phyloP scores from a whole-genome alignment of 2,888 invertebrate species.

The Diachrysia chrysitis region DNA sequence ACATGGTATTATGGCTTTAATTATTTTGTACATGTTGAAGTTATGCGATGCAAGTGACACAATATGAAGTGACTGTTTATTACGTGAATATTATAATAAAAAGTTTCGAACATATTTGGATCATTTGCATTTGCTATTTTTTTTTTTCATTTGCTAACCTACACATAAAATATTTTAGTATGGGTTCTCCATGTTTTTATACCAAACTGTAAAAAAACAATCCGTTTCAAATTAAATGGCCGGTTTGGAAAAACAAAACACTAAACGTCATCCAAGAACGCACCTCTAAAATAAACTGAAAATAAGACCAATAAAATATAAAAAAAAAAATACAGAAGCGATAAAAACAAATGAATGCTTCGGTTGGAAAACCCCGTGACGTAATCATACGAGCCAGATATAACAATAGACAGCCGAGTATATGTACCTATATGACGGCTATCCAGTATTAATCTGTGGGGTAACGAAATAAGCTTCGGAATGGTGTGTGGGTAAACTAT shows the following conservation, averaged over 20 bases:
- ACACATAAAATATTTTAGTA: too few relatives aligned
- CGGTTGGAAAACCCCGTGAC: conserved; percentile 16
- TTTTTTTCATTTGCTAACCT: too few relatives aligned
- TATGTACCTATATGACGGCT: conserved; percentile 49
- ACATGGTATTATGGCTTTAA: neutral
- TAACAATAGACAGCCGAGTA: conserved; percentile 35
- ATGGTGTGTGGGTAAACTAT: conserved; percentile 60
- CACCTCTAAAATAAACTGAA: neutral
- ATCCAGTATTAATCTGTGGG: conserved; percentile 64
- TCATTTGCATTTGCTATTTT: too few relatives aligned
- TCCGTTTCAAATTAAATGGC: too few relatives aligned
- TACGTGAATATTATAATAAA: too few relatives aligned
- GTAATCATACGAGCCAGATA: conserved; percentile 20
- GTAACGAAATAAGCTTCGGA: conserved; percentile 55
- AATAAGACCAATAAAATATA: neutral
- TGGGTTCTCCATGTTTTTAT: too few relatives aligned
- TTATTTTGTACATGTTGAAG: neutral
- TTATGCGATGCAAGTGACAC: too few relatives aligned
- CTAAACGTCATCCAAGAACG: too few relatives aligned
- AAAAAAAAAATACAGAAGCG: neutral
- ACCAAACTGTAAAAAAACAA: too few relatives aligned
- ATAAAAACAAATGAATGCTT: neutral
- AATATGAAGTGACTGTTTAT: neutral
- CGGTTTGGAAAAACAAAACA: too few relatives aligned
- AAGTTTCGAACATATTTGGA: too few relatives aligned